A percentile compares a stretch with the other conserved stretches of the same genome.
phyloP scores from a whole-genome alignment of 1,140 invertebrate genomes.

The Drosophila ambigua region DNA sequence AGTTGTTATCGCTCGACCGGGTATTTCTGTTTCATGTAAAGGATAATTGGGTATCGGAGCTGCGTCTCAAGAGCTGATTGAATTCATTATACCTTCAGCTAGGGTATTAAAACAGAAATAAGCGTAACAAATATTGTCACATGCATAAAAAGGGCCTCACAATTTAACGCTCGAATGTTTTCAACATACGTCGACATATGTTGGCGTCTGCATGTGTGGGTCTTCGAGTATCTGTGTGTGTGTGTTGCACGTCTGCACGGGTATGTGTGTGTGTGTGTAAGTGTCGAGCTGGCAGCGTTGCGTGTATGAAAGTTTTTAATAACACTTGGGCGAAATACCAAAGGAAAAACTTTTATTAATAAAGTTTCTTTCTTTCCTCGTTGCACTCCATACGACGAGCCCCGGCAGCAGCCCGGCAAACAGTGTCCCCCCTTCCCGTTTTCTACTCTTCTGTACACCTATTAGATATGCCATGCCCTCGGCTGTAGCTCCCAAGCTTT shows the following conservation, averaged over 20 bases:
- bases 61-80: too few relatives aligned
- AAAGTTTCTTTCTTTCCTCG: slow-evolving; percentile 74
- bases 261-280: slow-evolving; percentile 20
- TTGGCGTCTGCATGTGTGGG: slow-evolving; percentile 12
- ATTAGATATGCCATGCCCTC: slow-evolving; percentile 54
- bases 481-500: slow-evolving; percentile 59
- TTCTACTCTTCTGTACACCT: slow-evolving; percentile 18
- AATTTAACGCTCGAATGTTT: slow-evolving; percentile 74
- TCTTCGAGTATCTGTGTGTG: background rate
- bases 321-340: slow-evolving; percentile 78
- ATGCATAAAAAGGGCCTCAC: slow-evolving; percentile 70
- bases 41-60: too few relatives aligned
- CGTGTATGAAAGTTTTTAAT: slow-evolving; percentile 80
- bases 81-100: too few relatives aligned
- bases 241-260: background rate
- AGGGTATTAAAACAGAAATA: slow-evolving; percentile 13
- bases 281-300: slow-evolving; percentile 60
- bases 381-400: slow-evolving; percentile 14
- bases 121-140: slow-evolving; percentile 65
- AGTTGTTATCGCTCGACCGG: too few relatives aligned
- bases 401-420: background rate
- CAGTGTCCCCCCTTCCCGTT: slow-evolving; percentile 6
- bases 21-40: too few relatives aligned
- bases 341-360: slow-evolving; percentile 82
- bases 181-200: slow-evolving; percentile 72